Conservation (phyloP, 2,113 vertebrate species). For the Hyla sarda region DNA sequence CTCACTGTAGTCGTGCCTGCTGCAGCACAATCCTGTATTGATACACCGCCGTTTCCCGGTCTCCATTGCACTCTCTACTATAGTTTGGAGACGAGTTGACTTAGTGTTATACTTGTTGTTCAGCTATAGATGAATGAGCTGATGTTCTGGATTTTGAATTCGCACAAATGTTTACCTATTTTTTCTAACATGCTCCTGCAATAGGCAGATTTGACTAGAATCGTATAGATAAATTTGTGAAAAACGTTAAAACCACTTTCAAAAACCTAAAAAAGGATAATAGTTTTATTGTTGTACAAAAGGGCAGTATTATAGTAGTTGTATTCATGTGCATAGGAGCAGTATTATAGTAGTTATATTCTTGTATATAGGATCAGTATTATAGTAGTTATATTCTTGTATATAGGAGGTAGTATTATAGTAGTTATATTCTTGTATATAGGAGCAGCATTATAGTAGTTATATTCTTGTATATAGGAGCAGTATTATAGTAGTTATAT, state of each 20-base stretch:
- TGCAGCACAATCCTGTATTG: conserved; percentile 36
- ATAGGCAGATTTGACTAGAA: no score
- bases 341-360: conserved; percentile 4
- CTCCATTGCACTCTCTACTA: neutral
- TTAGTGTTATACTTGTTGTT: neutral
- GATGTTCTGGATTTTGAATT: no score
- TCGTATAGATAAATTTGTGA: no score
- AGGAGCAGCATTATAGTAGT: neutral
- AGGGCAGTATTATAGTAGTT: neutral
- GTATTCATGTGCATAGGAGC: neutral
- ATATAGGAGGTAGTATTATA: conserved; percentile 3
- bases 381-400: conserved; percentile 9
- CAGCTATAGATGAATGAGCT: neutral
- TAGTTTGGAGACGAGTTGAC: neutral
- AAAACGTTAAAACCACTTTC: no score
- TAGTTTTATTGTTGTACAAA: neutral
- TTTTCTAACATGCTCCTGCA: no score
- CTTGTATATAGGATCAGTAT: neutral
- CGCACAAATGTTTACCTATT: no score
- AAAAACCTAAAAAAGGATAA: no score
- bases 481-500: neutral
- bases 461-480: conserved; percentile 4
- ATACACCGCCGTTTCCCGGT: neutral
- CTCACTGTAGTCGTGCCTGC: neutral
- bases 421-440: conserved; percentile 18